phyloP scores from a whole-genome alignment of 1,140 invertebrate species.

The Akabosia matsudoensis region DNA sequence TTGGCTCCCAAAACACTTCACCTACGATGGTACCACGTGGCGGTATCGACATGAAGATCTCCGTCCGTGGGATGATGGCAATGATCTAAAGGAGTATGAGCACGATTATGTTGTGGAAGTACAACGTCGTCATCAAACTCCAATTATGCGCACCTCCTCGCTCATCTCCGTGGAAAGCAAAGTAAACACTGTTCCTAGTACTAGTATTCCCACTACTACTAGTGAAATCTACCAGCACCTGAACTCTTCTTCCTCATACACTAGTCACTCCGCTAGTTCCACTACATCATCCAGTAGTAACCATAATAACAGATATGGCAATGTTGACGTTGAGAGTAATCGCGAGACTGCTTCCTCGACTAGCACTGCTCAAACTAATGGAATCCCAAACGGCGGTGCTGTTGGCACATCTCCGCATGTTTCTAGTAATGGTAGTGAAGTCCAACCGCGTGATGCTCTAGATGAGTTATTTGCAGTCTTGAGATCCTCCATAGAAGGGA shows the following conservation, averaged over 20 bases:
- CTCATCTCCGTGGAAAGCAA: conserved; percentile 47
- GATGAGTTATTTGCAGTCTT: background rate
- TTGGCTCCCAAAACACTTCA: conserved; percentile 68
- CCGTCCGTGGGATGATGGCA: conserved; percentile 76
- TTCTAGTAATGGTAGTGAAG: background rate
- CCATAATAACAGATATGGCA: background rate
- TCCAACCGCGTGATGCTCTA: background rate
- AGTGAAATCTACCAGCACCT: background rate
- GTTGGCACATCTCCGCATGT: background rate
- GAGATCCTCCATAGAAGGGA: background rate
- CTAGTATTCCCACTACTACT: background rate
- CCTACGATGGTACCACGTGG: conserved; percentile 64
- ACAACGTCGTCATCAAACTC: conserved; percentile 54
- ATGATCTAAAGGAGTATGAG: conserved; percentile 79
- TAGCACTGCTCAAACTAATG: background rate
- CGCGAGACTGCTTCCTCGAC: background rate
- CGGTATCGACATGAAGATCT: conserved; percentile 71
- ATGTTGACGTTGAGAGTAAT: background rate
- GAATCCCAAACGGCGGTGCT: background rate
- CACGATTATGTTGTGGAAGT: conserved; percentile 54
- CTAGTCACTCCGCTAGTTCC: background rate
- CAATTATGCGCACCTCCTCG: conserved; percentile 48
- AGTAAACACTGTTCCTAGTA: conserved; percentile 25
- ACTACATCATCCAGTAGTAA: background rate
- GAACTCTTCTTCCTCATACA: background rate